Conservation (phyloP, 2,888 invertebrate genomes). For the Epirrita christyi region DNA sequence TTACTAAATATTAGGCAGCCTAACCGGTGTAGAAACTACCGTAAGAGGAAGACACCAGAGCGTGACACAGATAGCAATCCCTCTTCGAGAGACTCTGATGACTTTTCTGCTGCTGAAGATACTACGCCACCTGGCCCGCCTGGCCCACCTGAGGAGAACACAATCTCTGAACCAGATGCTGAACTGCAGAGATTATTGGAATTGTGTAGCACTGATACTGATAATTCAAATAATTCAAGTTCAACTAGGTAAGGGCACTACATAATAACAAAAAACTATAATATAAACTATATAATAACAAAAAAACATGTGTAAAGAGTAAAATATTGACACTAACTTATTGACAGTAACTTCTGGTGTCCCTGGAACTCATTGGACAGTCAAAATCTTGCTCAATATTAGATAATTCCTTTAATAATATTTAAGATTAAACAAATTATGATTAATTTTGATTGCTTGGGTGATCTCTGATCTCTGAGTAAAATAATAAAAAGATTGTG, state of each 20-base stretch:
- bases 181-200: slow-evolving; percentile 52
- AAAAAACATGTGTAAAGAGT: too few species aligned
- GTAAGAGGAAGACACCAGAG: slow-evolving; percentile 73
- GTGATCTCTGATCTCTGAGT: too few species aligned
- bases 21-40: slow-evolving; percentile 64
- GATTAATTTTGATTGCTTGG: too few species aligned
- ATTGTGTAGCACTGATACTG: slow-evolving; percentile 49
- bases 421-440: too few species aligned
- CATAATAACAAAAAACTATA: too few species aligned
- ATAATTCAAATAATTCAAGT: slow-evolving; percentile 48
- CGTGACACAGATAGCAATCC: slow-evolving; percentile 68
- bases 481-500: too few species aligned
- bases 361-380: too few species aligned
- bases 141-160: slow-evolving; percentile 4
- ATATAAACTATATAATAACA: too few species aligned
- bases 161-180: slow-evolving; percentile 28
- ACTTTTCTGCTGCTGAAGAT: slow-evolving; percentile 61
- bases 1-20: slow-evolving; percentile 66
- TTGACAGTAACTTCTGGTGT: too few species aligned
- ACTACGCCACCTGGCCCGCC: slow-evolving; percentile 21
- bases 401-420: too few species aligned
- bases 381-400: too few species aligned
- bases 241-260: slow-evolving; percentile 21
- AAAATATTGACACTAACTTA: too few species aligned
- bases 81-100: slow-evolving; percentile 74